Evolutionary conservation across 2,113 vertebrate species (phyloP).

Genomic region (Bolborhynchus lineola): DNA sequence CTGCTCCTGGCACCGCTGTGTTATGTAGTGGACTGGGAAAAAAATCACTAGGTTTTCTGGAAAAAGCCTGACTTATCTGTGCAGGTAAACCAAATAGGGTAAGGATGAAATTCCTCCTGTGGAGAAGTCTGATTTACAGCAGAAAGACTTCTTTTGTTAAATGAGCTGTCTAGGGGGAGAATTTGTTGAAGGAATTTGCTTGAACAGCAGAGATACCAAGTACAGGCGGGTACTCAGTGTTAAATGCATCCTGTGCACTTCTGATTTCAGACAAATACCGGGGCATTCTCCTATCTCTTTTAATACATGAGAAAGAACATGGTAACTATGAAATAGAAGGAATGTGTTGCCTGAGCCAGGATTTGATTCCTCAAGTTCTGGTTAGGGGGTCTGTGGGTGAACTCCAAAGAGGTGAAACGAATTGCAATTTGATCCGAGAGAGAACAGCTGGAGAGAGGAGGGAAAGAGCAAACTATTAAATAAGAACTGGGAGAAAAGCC

Average conservation of each 20-base stretch:
- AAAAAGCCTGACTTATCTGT: background rate
- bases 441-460: background rate
- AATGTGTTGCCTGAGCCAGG: background rate
- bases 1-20: background rate
- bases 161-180: background rate
- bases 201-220: background rate
- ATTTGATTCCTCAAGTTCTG: slow-evolving; percentile 3
- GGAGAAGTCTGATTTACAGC: background rate
- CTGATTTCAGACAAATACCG: background rate
- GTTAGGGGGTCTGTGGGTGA: background rate
- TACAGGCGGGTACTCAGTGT: background rate
- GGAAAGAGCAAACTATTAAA: slow-evolving; percentile 28
- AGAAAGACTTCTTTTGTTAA: background rate
- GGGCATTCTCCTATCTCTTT: background rate
- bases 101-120: background rate
- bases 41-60: background rate
- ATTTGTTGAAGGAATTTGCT: background rate
- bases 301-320: background rate
- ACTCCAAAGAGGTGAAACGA: background rate
- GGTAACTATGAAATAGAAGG: background rate
- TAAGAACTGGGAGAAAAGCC: slow-evolving; percentile 22
- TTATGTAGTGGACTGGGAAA: background rate
- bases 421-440: background rate
- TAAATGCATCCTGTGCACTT: background rate
- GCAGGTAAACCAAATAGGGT: background rate